A percentile compares a stretch with the other conserved stretches of the same genome.
These are phyloP conservation scores for Eupithecia pulchellata DNA, from an alignment of 2,888 invertebrate species.

Conservation along the genomic window DNA sequence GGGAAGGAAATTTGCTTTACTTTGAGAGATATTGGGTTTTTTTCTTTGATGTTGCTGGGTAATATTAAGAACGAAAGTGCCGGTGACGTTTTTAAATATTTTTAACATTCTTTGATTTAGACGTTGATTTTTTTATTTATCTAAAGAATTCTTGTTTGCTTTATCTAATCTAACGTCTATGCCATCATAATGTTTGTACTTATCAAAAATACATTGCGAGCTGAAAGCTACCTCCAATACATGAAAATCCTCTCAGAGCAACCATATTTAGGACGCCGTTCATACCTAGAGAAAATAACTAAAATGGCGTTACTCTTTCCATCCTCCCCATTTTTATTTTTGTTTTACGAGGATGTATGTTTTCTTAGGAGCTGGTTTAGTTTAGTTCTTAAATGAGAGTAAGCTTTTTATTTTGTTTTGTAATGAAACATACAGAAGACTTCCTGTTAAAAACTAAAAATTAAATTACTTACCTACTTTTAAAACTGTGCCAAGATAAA, in stretches of 20 bases:
- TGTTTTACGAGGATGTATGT: slow-evolving; percentile 15
- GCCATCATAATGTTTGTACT: not conserved
- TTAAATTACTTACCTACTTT: not conserved
- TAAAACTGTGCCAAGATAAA: not conserved
- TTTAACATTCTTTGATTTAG: not conserved
- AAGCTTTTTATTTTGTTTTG: not conserved
- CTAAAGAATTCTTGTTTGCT: not conserved
- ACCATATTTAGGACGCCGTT: slow-evolving; percentile 16
- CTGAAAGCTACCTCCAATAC: slow-evolving; percentile 17
- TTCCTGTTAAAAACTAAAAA: not conserved
- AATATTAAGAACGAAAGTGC: slow-evolving; percentile 20
- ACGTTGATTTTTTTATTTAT: not conserved
- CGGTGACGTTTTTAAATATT: slow-evolving; percentile 26
- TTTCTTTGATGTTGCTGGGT: slow-evolving; percentile 24
- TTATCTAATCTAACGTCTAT: not conserved
- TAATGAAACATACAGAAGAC: not conserved
- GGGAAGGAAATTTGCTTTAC: slow-evolving; percentile 47
- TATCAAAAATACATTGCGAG: not conserved
- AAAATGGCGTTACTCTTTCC: slow-evolving; percentile 16
- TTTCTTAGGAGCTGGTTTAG: slow-evolving; percentile 7
- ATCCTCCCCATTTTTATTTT: slow-evolving; percentile 18
- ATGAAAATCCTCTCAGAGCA: slow-evolving; percentile 28
- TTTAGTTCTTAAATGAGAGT: slow-evolving; percentile 2
- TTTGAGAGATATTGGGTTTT: slow-evolving; percentile 46
- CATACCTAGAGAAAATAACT: slow-evolving; percentile 12